Conservation (phyloP, 2,888 invertebrate genomes). For the Trachelus tabidus region DNA sequence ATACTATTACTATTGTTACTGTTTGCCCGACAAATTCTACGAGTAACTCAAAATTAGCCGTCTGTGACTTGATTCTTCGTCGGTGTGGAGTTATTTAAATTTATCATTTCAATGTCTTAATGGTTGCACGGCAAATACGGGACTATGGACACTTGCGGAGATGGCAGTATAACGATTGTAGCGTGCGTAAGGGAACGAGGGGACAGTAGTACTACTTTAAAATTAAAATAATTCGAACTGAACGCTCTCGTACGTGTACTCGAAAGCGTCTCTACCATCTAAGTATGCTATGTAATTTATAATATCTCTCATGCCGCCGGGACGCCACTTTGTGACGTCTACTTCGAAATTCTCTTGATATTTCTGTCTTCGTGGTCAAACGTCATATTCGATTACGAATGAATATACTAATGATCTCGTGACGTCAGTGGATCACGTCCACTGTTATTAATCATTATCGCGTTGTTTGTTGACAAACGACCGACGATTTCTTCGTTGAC, state of each 20-base stretch:
- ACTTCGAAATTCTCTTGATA: background rate
- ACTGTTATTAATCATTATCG: background rate
- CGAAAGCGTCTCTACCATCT: background rate
- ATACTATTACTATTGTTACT: background rate
- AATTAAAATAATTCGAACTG: background rate
- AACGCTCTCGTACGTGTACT: slow-evolving; percentile 7
- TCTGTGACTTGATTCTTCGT: slow-evolving; percentile 19
- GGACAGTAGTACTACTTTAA: slow-evolving; percentile 3
- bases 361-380: background rate
- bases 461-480: background rate
- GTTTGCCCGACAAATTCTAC: slow-evolving; percentile 42
- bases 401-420: background rate
- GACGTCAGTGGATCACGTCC: background rate
- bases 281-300: background rate
- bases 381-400: background rate
- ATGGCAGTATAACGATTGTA: slow-evolving; percentile 4
- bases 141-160: slow-evolving; percentile 6
- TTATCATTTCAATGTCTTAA: slow-evolving; percentile 17
- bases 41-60: slow-evolving; percentile 38
- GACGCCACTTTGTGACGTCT: background rate
- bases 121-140: slow-evolving; percentile 25
- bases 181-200: background rate
- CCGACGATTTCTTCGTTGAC: background rate
- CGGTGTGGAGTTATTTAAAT: slow-evolving; percentile 24
- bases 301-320: background rate